Conservation (phyloP, 2,888 invertebrate genomes). For the Sphaeridia pumilis region DNA sequence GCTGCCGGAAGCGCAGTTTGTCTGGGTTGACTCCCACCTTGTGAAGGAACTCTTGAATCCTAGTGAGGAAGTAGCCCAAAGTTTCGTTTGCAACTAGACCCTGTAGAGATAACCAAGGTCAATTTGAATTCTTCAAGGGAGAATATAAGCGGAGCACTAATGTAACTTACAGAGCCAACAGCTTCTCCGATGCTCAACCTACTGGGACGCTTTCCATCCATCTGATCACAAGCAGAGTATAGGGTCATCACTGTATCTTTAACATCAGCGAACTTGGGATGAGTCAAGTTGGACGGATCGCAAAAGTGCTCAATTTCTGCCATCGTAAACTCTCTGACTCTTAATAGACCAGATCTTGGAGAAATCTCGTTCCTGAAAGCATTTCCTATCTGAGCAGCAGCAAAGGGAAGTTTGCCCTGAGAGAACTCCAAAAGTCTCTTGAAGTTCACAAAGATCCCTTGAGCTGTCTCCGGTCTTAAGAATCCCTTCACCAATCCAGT, state of each 20-base stretch:
- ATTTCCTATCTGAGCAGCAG: conserved; percentile 97
- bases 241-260: conserved; percentile 63
- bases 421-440: conserved; percentile 95
- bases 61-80: conserved; percentile 92
- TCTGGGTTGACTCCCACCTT: conserved; percentile 75
- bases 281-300: conserved; percentile 74
- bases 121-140: background rate
- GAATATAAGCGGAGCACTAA: background rate
- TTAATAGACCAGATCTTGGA: conserved; percentile 84
- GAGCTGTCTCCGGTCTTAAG: conserved; percentile 95
- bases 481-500: conserved; percentile 66
- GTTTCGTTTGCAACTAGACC: conserved; percentile 92
- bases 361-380: conserved; percentile 99
- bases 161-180: conserved; percentile 51
- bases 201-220: conserved; percentile 85
- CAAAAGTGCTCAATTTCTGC: conserved; percentile 99
- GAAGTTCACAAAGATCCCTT: conserved; percentile 99
- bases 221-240: conserved; percentile 93
- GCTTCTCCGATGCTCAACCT: conserved; percentile 72
- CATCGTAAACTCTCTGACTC: conserved; percentile 98
- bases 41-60: conserved; percentile 78
- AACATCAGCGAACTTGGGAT: conserved; percentile 75
- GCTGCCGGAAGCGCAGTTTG: conserved; percentile 88
- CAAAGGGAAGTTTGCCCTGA: conserved; percentile 90
- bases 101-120: conserved; percentile 38